Base-by-base conservation (phyloP, 2,113 vertebrate species). In the Trematomus loennbergii region DNA sequence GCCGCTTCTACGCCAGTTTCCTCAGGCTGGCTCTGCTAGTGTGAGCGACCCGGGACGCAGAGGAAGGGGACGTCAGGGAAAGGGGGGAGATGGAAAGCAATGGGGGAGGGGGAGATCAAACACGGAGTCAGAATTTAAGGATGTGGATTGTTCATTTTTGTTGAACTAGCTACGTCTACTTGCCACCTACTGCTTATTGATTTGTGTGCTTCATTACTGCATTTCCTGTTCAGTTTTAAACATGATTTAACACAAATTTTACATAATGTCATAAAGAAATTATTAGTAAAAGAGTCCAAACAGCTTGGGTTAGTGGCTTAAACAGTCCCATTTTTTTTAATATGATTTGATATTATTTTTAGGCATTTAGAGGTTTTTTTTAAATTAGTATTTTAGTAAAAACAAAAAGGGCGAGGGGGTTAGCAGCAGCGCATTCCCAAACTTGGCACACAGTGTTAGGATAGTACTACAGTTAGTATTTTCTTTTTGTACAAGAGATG, bases 81-180 rank as follows among this genome's bases (percentile, higher is more conserved):
- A 40, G 45, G 7, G 36, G 36, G 36, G 36, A 72, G 80, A 88
- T 91, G 88, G 63, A 73, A 67, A 81, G 86, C 59, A 80, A 86
- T 90, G 87, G 50, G 70, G 84, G 79, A 79, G 36, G 75, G 65
- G 85, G 73, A 94, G 88, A 93, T 91, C 91, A 93, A 86, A 95
- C 87, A 91, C 12, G 82, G 88, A 90, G 86, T 93, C 90, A 95
- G 88, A 91, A 93, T 84, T 89, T 85, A 83, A 91, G 85, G 92
- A 91, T 85, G 73, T 72, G 78, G 86, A 87, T 82, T 66, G 40
- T 64, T 87, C 68, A 77, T 84, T 90, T 29, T 25, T 75, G 55
- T 69, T 86, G 29, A 75, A 45, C 64, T 75, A 11, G 11, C 75
- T 82, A 75, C 16, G 17, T 66, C 75, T 83, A 73, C 49, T 71